Conservation (phyloP, 2,888 invertebrate species). For the Zygogramma bicolorata region DNA sequence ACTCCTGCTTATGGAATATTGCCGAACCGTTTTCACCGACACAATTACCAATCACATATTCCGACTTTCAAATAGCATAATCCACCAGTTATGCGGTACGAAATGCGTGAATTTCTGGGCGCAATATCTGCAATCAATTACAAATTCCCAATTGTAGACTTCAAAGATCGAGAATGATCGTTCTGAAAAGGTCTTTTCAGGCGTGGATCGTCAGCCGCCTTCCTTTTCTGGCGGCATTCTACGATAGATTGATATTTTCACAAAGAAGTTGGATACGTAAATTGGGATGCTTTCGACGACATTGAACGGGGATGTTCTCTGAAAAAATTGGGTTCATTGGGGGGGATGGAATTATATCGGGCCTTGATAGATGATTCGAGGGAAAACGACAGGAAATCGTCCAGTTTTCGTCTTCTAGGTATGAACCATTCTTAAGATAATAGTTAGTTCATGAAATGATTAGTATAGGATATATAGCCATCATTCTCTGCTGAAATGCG, state of each 20-base stretch:
- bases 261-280: slow-evolving; percentile 6
- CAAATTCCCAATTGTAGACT: slow-evolving; percentile 47
- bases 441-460: too few species aligned
- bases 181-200: slow-evolving; percentile 10
- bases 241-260: slow-evolving; percentile 8
- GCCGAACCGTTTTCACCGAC: too few species aligned
- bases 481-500: too few species aligned
- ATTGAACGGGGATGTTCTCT: background rate
- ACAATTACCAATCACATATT: too few species aligned
- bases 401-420: too few species aligned
- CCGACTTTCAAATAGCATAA: too few species aligned
- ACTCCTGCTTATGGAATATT: too few species aligned
- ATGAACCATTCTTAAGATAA: too few species aligned
- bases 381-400: too few species aligned
- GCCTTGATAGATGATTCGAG: background rate
- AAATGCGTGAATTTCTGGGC: background rate
- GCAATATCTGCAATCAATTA: slow-evolving; percentile 50
- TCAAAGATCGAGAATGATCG: slow-evolving; percentile 47
- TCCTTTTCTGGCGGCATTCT: slow-evolving; percentile 15
- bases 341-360: background rate
- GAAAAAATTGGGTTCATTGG: background rate
- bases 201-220: slow-evolving; percentile 12
- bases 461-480: too few species aligned
- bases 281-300: slow-evolving; percentile 12
- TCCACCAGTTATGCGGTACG: too few species aligned